phyloP scores from a whole-genome alignment of 2,888 invertebrate genomes.

The Molanna angustata region DNA sequence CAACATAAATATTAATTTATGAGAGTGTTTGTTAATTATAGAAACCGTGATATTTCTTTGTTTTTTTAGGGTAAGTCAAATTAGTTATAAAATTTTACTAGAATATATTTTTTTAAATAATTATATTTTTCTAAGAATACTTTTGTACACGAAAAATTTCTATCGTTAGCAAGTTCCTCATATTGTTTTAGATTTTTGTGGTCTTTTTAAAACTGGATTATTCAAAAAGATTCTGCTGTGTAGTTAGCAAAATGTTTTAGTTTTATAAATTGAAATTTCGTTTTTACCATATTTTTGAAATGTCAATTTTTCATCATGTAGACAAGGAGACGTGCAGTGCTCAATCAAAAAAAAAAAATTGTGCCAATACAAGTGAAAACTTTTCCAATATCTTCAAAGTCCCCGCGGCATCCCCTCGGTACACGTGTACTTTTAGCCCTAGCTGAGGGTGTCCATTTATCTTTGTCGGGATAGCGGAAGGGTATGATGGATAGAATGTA shows the following conservation, averaged over 20 bases:
- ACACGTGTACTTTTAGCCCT: conserved; percentile 1
- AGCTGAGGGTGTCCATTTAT: not conserved
- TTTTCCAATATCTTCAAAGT: conserved; percentile 31
- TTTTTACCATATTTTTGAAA: too few relatives aligned
- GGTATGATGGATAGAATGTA: conserved; percentile 9
- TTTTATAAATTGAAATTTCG: not conserved
- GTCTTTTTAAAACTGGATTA: not conserved
- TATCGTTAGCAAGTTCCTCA: too few relatives aligned
- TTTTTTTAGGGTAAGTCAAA: too few relatives aligned
- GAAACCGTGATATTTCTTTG: too few relatives aligned
- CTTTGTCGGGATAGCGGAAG: conserved; percentile 5
- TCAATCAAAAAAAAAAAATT: conserved; percentile 3
- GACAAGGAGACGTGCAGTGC: not conserved
- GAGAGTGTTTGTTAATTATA: too few relatives aligned
- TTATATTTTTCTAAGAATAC: too few relatives aligned
- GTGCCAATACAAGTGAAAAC: conserved; percentile 21
- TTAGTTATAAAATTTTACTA: too few relatives aligned
- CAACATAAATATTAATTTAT: too few relatives aligned
- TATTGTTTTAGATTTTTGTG: too few relatives aligned
- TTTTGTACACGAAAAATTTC: too few relatives aligned
- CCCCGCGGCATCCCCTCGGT: conserved; percentile 29
- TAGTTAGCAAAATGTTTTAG: not conserved
- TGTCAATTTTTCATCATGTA: conserved; percentile 4
- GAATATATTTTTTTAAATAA: too few relatives aligned
- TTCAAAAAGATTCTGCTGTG: not conserved